Percentiles rank a stretch among this genome's conserved stretches.
phyloP scores from a whole-genome alignment of 2,113 vertebrate genomes.

The Diadophis punctatus region DNA sequence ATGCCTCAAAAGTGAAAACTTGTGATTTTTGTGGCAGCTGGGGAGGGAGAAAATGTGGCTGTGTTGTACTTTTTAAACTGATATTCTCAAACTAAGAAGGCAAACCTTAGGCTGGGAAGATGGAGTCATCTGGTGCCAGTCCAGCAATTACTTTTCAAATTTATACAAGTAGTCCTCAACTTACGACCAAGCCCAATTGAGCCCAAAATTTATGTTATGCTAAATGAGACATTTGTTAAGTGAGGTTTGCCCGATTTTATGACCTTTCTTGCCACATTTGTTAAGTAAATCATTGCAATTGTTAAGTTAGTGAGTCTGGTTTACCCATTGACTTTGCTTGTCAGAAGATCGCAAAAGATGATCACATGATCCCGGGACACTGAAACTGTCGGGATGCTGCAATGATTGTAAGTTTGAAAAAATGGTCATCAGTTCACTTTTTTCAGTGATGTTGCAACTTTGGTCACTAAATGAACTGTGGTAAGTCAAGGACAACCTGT shows the following conservation, averaged over 20 bases:
- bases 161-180: neutral
- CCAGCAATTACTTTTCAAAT: neutral
- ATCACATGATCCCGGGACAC: neutral
- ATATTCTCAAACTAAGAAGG: neutral
- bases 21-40: neutral
- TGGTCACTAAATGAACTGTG: neutral
- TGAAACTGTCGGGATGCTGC: neutral
- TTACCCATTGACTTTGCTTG: neutral
- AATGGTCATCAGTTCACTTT: neutral
- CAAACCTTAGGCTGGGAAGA: no score
- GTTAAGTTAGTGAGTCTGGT: neutral
- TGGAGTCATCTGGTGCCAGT: no score
- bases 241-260: neutral
- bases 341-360: neutral
- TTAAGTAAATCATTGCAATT: neutral
- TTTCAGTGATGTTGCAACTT: neutral
- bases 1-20: neutral
- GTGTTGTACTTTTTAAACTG: neutral
- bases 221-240: neutral
- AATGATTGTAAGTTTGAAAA: neutral
- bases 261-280: neutral
- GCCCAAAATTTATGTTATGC: neutral
- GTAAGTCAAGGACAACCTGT: neutral
- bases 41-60: neutral
- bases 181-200: neutral